Percentiles rank a stretch among this genome's conserved stretches.
These are phyloP conservation scores for Gymnodraco acuticeps DNA, from an alignment of 2,797 vertebrate genomes.

Conservation along the genomic window DNA sequence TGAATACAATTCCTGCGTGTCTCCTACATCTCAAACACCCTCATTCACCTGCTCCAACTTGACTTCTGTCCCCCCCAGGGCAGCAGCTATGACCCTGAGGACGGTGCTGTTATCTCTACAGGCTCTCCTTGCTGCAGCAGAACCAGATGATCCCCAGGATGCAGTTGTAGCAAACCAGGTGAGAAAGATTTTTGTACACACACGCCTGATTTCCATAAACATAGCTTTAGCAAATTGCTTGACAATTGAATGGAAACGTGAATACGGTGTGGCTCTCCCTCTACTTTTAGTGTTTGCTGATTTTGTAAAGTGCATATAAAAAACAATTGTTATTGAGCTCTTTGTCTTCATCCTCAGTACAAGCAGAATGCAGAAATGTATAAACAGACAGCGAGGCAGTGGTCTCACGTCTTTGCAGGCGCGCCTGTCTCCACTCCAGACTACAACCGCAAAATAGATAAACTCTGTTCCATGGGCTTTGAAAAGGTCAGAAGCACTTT, in stretches of 20 bases:
- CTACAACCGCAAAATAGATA: constrained; percentile 99
- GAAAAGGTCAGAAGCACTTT: constrained; percentile 93
- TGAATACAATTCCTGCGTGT: background rate
- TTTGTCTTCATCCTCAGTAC: constrained; percentile 84
- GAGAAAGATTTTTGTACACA: constrained; percentile 13
- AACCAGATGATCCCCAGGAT: constrained; percentile 98
- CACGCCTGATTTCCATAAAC: no score
- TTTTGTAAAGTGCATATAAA: background rate
- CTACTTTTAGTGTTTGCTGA: background rate
- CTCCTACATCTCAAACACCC: background rate
- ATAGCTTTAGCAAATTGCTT: no score
- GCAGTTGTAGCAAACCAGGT: constrained; percentile 99
- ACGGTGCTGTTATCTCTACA: constrained; percentile 99
- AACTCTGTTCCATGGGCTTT: constrained; percentile 99
- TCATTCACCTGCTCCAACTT: constrained; percentile 14
- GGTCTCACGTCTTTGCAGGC: constrained; percentile 97
- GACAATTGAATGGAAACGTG: no score
- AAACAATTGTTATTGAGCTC: background rate
- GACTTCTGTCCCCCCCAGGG: constrained; percentile 84
- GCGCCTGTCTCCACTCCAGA: constrained; percentile 96
- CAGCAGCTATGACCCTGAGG: constrained; percentile 98
- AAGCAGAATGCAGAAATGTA: constrained; percentile 99
- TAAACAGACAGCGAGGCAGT: constrained; percentile 97
- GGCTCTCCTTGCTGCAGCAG: constrained; percentile 96
- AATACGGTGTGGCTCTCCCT: background rate